phyloP scores from a whole-genome alignment of 2,888 invertebrate species.

The Nemurella pictetii region DNA sequence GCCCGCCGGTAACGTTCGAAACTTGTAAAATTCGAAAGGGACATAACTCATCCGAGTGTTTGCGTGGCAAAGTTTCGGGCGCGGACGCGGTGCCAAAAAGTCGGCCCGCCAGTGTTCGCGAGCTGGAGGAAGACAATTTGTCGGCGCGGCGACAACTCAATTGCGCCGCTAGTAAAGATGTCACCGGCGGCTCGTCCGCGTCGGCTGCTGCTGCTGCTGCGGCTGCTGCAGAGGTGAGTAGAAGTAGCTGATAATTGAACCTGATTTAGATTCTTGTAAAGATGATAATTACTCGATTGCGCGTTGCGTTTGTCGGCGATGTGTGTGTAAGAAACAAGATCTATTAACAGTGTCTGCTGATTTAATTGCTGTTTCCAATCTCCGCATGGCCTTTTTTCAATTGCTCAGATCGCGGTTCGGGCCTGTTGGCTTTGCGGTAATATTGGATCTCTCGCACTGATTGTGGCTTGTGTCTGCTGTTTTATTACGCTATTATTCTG shows the following conservation, averaged over 20 bases:
- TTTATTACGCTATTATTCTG: background rate
- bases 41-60: background rate
- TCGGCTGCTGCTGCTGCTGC: no score
- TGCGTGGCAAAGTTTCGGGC: constrained; percentile 7
- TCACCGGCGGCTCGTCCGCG: background rate
- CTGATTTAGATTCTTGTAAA: constrained; percentile 11
- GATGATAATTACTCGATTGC: constrained; percentile 14
- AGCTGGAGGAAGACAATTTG: background rate
- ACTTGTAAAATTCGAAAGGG: constrained; percentile 24
- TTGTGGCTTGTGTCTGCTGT: background rate
- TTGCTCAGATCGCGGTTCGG: background rate
- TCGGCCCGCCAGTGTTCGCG: background rate
- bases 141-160: background rate
- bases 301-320: background rate
- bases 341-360: constrained; percentile 15
- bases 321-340: constrained; percentile 14
- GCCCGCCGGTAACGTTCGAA: constrained; percentile 13
- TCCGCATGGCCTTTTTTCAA: background rate
- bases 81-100: background rate
- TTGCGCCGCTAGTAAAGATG: background rate
- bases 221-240: constrained; percentile 29
- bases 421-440: background rate
- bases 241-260: constrained; percentile 9
- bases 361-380: constrained; percentile 18
- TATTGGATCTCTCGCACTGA: background rate